Conservation (phyloP, 2,797 vertebrate genomes). For the Labeo calbasu region DNA sequence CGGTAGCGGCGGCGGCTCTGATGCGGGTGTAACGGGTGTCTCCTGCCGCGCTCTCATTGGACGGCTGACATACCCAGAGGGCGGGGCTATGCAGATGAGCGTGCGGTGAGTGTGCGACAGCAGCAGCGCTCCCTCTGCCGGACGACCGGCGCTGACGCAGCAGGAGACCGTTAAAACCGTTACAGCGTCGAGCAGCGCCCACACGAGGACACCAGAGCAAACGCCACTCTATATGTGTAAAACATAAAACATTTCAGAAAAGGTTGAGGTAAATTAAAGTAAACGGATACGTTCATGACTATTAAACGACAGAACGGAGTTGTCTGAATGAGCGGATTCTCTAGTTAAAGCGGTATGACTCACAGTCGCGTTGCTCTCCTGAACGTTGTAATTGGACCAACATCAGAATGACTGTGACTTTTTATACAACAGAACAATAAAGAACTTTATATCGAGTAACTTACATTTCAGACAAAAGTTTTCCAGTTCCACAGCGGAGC, state of each 20-base stretch:
- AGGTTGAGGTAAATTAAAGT: neutral
- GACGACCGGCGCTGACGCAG: neutral
- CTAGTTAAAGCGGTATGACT: neutral
- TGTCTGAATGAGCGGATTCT: neutral
- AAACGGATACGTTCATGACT: neutral
- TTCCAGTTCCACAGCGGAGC: neutral
- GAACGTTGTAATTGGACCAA: neutral
- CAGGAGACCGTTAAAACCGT: neutral
- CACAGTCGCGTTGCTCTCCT: neutral
- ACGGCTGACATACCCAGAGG: slow-evolving; percentile 45
- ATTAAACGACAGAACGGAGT: neutral
- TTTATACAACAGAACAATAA: neutral
- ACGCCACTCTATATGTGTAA: neutral
- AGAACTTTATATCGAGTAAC: neutral
- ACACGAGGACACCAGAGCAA: neutral
- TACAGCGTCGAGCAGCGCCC: neutral
- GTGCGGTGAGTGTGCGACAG: slow-evolving; percentile 24
- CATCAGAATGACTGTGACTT: neutral
- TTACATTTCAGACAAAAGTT: neutral
- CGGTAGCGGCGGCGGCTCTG: slow-evolving; percentile 44
- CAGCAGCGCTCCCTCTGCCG: slow-evolving; percentile 55
- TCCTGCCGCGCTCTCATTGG: slow-evolving; percentile 57
- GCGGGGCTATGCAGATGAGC: slow-evolving; percentile 61
- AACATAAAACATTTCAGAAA: neutral
- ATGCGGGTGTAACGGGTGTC: slow-evolving; percentile 47